Percentiles rank a stretch among this genome's conserved stretches.
Conservation (phyloP, 64 coral and sea anemone species). For the Trachythela sp. region DNA sequence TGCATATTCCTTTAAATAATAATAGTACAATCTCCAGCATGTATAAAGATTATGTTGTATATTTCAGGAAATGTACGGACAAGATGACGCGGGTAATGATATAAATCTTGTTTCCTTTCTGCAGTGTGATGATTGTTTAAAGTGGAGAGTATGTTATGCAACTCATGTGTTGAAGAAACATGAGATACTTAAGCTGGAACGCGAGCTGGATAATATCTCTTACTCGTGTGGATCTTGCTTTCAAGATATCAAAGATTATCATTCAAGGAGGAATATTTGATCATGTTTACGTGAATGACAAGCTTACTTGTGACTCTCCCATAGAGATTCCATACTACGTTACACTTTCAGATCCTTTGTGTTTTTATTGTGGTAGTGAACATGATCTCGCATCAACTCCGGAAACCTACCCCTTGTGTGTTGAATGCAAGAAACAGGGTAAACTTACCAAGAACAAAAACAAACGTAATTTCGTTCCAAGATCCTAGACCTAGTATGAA, state of each 20-base stretch:
- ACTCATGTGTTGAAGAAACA: conserved; percentile 13
- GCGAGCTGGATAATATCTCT: conserved; percentile 44
- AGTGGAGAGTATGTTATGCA: conserved; percentile 43
- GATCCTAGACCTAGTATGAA: background rate
- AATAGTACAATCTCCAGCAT: too few relatives aligned
- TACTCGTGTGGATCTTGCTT: conserved; percentile 56
- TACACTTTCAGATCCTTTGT: conserved; percentile 30
- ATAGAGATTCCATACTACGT: conserved; percentile 43
- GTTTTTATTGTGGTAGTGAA: conserved; percentile 47
- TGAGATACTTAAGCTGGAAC: conserved; percentile 16
- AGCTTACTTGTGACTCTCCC: conserved; percentile 37
- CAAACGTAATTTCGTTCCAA: background rate
- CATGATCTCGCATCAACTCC: background rate
- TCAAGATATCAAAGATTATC: conserved; percentile 56
- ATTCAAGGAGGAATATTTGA: conserved; percentile 36
- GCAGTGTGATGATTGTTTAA: conserved; percentile 43
- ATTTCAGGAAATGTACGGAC: conserved; percentile 50
- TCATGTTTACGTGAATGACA: conserved; percentile 49
- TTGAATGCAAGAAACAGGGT: background rate
- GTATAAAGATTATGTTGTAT: too few relatives aligned
- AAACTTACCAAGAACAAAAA: background rate
- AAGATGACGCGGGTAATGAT: conserved; percentile 32
- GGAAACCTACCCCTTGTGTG: background rate
- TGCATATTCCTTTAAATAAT: too few relatives aligned
- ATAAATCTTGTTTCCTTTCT: conserved; percentile 39